phyloP scores from a whole-genome alignment of 2,888 invertebrate genomes.

The Drosophila maculinotata region DNA sequence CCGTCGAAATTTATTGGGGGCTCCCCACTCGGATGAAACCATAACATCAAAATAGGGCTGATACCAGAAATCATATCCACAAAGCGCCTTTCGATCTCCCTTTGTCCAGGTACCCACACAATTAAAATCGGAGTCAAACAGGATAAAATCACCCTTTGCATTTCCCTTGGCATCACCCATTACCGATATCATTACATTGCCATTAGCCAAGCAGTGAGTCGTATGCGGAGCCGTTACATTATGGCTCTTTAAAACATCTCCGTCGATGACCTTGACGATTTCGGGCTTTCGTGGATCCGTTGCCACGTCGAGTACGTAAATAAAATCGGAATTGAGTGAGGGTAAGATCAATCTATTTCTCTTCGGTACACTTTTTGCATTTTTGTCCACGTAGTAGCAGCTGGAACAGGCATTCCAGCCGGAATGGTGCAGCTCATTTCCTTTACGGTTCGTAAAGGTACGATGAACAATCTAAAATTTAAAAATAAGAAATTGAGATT shows the following conservation, averaged over 20 bases:
- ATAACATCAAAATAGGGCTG: slow-evolving; percentile 97
- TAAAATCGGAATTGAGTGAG: slow-evolving; percentile 91
- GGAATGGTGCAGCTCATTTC: slow-evolving; percentile 97
- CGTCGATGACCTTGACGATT: slow-evolving; percentile 92
- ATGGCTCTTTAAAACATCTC: slow-evolving; percentile 90
- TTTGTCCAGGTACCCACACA: slow-evolving; percentile 90
- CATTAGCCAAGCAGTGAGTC: slow-evolving; percentile 95
- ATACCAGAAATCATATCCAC: slow-evolving; percentile 99
- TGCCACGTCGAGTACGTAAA: slow-evolving; percentile 93
- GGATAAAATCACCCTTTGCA: slow-evolving; percentile 93
- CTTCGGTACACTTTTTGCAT: slow-evolving; percentile 85
- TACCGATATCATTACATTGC: slow-evolving; percentile 97
- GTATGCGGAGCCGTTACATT: slow-evolving; percentile 96
- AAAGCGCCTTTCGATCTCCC: slow-evolving; percentile 87
- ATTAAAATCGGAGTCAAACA: slow-evolving; percentile 92
- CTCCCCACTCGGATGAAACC: slow-evolving; percentile 96
- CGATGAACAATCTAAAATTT: slow-evolving; percentile 92
- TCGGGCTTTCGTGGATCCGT: slow-evolving; percentile 90
- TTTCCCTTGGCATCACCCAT: slow-evolving; percentile 96
- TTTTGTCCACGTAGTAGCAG: slow-evolving; percentile 87
- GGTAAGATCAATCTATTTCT: slow-evolving; percentile 94
- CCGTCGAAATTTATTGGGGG: slow-evolving; percentile 91
- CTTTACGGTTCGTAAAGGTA: slow-evolving; percentile 90
- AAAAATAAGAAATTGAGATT: slow-evolving; percentile 11
- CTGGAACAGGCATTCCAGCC: slow-evolving; percentile 99